Evolutionary conservation across 2,113 vertebrate species (phyloP), one percentile per base, ranked within the genome.

Genomic region (Suncus etruscus): DNA sequence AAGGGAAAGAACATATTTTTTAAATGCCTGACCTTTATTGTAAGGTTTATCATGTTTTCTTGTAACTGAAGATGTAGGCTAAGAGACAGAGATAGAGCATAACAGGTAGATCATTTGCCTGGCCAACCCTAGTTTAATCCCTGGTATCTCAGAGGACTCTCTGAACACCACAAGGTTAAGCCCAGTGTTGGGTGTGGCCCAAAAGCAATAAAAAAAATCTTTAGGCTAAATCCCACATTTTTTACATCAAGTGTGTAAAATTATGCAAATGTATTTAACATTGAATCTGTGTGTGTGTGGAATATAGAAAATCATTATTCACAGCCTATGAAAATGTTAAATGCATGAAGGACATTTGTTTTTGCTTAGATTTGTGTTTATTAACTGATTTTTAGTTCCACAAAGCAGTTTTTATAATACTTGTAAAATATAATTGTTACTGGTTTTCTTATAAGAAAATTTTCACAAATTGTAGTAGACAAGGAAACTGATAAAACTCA

Each of bases 401-500:
- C 39, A 11, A 80, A 68, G 58, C 24, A 73, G 15, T 48, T 73
- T 83, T 81, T 45, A 31, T 0, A 89, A 10, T 69, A 65, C 22
- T 82, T 89, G 18, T 25, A 45, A 70, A 76, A 95, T 54, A 72
- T 63, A 82, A 90, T 48, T 92, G 22, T 51, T 51, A 7, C n/a
- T 80, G 70, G 9, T 82, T 90, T 90, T 88, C 54, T 72, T 85
- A 48, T 91, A 94, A 90, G 83, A 58, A 63, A 47, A 92, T 93
- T 92, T 90, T 27, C 29, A 29, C 47, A 83, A 91, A 89, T 83
- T 83, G 31, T 51, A 91, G 31, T 51, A 91, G 86, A 93, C 86
- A 93, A 90, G 47, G 22, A 31, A 91, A 85, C 86, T 95, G 72
- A 92, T 92, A 88, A 93, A 87, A 90, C 73, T 92, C 61, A 90